Conservation (phyloP, 2,797 vertebrate genomes). For the Tiaroga cobitis region DNA sequence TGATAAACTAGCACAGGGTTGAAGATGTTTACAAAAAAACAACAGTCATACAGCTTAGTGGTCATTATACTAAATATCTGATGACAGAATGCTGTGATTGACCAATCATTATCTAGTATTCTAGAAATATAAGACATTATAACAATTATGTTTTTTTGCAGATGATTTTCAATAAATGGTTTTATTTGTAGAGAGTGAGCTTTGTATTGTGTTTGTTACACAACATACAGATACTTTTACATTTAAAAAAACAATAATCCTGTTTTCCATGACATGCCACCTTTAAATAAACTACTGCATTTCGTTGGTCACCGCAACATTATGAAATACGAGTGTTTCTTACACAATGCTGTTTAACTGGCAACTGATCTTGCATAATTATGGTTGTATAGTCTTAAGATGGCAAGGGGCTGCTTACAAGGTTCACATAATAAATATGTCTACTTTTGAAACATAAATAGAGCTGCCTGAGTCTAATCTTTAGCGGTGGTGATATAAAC, state of each 20-base stretch:
- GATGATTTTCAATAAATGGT: neutral
- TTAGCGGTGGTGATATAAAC: neutral
- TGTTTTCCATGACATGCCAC: slow-evolving; percentile 6
- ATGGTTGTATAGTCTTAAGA: neutral
- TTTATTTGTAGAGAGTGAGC: neutral
- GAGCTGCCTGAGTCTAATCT: slow-evolving; percentile 1
- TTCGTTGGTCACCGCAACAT: neutral
- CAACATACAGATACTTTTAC: neutral
- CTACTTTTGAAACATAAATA: slow-evolving; percentile 19
- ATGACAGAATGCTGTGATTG: neutral
- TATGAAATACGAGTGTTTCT: neutral
- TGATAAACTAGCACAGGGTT: neutral
- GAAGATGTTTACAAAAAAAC: neutral
- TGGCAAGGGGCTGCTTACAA: slow-evolving; percentile 9
- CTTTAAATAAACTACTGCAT: slow-evolving; percentile 20
- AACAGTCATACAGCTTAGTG: neutral
- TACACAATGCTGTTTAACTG: neutral
- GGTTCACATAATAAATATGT: slow-evolving; percentile 12
- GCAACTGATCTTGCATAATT: neutral
- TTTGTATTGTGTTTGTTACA: neutral
- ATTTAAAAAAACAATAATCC: neutral
- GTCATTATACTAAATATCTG: neutral
- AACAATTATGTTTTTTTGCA: neutral
- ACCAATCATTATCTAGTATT: neutral
- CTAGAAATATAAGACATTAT: too few species aligned